Evolutionary conservation across 2,113 vertebrate genomes (phyloP), one percentile per base, ranked within the genome.

Genomic region (Calidris pygmaea): DNA sequence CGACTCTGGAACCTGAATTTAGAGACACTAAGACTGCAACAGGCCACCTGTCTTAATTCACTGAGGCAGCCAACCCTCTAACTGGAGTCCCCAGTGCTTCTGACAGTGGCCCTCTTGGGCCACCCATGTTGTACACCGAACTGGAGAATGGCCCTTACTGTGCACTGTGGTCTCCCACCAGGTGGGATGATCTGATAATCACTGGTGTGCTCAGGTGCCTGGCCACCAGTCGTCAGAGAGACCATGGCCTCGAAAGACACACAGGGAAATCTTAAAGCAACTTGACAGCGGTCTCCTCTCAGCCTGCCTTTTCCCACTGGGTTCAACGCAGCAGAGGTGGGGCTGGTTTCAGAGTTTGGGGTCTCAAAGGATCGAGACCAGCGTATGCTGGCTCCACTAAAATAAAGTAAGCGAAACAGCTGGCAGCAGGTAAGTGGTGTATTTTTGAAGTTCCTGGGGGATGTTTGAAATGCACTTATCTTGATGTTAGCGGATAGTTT

Each of bases 401-500:
- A 87, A 50, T 60, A 87, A 59, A 94, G 58, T 52, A 53, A 89
- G 41, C 0, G 2, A 85, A 94, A 80, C 87, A 95, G 76, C 94
- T 95, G 85, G 89, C 29, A 90, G 87, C 56, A 81, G 92, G 87
- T 93, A 71, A 94, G 67, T 35, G 34, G 39, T 55, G 4, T 67
- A 14, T 80, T 88, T 95, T 21, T 70, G 8, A 88, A 85, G 67
- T 55, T 96, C 93, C 90, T 78, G 48, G 45, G 90, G 73, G 70
- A 95, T 76, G n/a, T 85, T 19, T 89, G 90, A 95, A 92, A 89
- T 70, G 90, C 92, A 83, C 84, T 91, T 95, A 83, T 55, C 80
- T 89, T 89, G 77, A 87, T 55, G 52, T 73, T 90, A 91, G 62
- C 11, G 7, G 95, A 39, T 75, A 66, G 62, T 66, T 90, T 87